These are phyloP conservation scores for Protonemura montana DNA, from an alignment of 2,888 invertebrate genomes.

Conservation along the genomic window DNA sequence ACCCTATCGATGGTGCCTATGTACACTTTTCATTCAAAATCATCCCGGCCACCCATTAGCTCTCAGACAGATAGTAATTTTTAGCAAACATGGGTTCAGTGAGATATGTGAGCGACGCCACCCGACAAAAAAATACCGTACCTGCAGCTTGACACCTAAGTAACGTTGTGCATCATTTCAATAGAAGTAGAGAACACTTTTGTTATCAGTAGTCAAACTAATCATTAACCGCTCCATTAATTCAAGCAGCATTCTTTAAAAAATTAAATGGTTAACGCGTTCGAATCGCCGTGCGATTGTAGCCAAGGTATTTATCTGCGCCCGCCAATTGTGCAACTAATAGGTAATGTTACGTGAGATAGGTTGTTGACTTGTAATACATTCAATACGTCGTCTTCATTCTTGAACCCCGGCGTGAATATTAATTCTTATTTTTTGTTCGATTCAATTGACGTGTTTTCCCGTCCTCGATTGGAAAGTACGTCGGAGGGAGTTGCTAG, in stretches of 20 bases:
- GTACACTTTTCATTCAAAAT: neutral
- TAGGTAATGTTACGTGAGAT: neutral
- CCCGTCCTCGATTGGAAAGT: neutral
- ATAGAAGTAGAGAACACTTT: neutral
- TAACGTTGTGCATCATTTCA: neutral
- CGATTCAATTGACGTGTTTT: neutral
- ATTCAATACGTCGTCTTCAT: neutral
- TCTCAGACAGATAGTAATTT: neutral
- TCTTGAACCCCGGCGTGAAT: neutral
- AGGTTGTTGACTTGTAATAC: neutral
- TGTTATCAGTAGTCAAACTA: neutral
- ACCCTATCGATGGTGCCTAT: too few species aligned
- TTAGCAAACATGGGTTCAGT: neutral
- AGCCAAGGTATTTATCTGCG: neutral
- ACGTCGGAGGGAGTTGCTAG: neutral
- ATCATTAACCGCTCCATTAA: neutral
- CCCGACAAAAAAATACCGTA: too few species aligned
- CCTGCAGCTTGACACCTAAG: too few species aligned
- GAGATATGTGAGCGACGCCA: neutral
- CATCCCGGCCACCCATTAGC: neutral
- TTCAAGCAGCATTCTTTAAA: neutral
- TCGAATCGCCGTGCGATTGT: neutral
- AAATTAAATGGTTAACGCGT: neutral
- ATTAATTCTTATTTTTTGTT: neutral
- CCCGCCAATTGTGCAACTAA: neutral